Evolutionary conservation across 2,797 vertebrate genomes (phyloP), one percentile per base, ranked within the genome.

Genomic region (Tenualosa ilisha): DNA sequence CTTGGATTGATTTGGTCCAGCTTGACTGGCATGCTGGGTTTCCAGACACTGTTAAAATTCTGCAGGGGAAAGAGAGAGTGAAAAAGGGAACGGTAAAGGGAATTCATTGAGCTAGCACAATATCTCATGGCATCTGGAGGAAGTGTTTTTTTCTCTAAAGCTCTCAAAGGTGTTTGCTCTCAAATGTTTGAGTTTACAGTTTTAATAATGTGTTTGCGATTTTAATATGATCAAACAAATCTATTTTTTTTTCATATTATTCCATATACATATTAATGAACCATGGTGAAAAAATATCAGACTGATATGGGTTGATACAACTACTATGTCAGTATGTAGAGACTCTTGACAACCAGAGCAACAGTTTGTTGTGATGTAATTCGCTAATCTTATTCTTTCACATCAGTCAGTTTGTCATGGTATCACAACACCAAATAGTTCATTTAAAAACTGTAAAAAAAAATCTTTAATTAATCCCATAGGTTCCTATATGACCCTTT

Each of bases 1-100:
- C 56, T 86, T 85, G 79, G 72, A 43, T 79, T 87, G 75, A 82
- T 81, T 82, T 75, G 63, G 82, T 65, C 37, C 31, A 11, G 46
- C 63, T 22, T 82, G 81, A 87, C 83, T 84, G n/a, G 26, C 82
- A 46, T 40, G 68, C 37, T 75, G 50, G 26, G 12, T 46, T 54
- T 3, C 31, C 53, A 50, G 49, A 13, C 22, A 75, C 83, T 51
- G 26, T 63, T 63, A 50, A 72, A 56, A 84, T 37, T 6, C 82
- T n/a, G 81, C 54, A 40, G 68, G 68, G 37, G 37, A 9, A 13
- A 81, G 49, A 81, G 79, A 46, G n/a, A 51, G 13, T 6, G n/a
- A 37, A 31, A 54, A 46, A 20, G 53, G 49, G 81, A 79, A 46
- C 31, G 72, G 46, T 43, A 31, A 24, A 75, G 6, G 68, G 68